phyloP scores from a whole-genome alignment of 2,797 vertebrate species.

The Setipinna tenuifilis region DNA sequence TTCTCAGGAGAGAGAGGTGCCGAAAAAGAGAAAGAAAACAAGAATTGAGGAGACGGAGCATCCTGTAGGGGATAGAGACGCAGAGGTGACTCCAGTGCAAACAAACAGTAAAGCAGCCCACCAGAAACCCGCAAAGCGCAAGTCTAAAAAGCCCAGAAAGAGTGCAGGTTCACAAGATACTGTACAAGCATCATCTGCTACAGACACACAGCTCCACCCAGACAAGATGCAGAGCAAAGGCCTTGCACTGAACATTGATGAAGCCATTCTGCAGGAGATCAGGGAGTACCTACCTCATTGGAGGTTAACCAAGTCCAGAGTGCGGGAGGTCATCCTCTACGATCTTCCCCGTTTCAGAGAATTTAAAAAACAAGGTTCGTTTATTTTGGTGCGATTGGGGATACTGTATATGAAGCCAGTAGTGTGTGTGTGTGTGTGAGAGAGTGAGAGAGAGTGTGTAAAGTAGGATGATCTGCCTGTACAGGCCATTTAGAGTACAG shows the following conservation, averaged over 20 bases:
- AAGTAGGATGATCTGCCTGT: no score
- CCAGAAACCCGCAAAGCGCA: not conserved
- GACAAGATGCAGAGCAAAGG: not conserved
- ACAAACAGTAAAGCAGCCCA: not conserved
- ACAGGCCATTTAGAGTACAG: no score
- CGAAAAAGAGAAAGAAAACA: not conserved
- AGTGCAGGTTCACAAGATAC: not conserved
- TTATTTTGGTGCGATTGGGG: no score
- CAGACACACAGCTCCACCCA: not conserved
- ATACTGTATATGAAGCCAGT: no score
- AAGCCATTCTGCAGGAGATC: not conserved
- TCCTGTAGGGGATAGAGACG: not conserved
- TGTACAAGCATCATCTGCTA: no score
- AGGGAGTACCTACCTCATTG: not conserved
- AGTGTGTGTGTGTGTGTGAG: no score
- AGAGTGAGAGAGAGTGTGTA: no score
- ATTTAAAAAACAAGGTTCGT: not conserved
- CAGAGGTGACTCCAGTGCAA: not conserved
- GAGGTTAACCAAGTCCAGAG: fast-evolving
- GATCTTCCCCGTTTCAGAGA: constrained; percentile 5
- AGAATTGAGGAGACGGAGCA: not conserved
- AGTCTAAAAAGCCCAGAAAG: not conserved
- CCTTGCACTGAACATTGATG: not conserved
- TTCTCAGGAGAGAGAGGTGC: not conserved
- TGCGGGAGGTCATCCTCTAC: not conserved